Evolutionary conservation across 2,113 vertebrate genomes (phyloP).

Genomic region (Brachypodius melanocephalos): DNA sequence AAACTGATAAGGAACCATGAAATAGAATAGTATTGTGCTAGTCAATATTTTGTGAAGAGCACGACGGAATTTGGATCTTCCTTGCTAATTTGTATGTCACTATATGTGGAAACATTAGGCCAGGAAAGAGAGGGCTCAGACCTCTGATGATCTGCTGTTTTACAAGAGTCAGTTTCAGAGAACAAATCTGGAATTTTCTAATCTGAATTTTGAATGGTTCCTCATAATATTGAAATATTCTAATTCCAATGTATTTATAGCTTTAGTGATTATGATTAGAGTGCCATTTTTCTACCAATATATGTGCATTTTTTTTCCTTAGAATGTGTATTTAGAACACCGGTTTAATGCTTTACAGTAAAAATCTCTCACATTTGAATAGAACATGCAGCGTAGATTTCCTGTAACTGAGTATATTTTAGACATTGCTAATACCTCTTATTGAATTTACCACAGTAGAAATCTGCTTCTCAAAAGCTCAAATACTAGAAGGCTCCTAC

Average conservation of each 20-base stretch:
- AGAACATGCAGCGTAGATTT: not conserved
- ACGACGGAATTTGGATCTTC: not conserved
- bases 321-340: not conserved
- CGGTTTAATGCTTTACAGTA: not conserved
- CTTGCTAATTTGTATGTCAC: not conserved
- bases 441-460: not conserved
- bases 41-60: fast-evolving
- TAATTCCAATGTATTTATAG: not conserved
- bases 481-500: not conserved
- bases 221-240: not conserved
- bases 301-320: not conserved
- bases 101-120: not conserved
- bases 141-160: fast-evolving
- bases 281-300: not conserved
- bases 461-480: not conserved
- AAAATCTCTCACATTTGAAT: not conserved
- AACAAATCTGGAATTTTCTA: not conserved
- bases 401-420: not conserved
- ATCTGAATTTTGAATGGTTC: not conserved
- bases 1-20: not conserved
- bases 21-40: not conserved
- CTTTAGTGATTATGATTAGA: not conserved
- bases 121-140: not conserved
- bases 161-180: fast-evolving
- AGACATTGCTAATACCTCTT: not conserved